These are phyloP conservation scores for Globicephala melas DNA, from an alignment of 2,113 vertebrate genomes.

Conservation along the genomic window DNA sequence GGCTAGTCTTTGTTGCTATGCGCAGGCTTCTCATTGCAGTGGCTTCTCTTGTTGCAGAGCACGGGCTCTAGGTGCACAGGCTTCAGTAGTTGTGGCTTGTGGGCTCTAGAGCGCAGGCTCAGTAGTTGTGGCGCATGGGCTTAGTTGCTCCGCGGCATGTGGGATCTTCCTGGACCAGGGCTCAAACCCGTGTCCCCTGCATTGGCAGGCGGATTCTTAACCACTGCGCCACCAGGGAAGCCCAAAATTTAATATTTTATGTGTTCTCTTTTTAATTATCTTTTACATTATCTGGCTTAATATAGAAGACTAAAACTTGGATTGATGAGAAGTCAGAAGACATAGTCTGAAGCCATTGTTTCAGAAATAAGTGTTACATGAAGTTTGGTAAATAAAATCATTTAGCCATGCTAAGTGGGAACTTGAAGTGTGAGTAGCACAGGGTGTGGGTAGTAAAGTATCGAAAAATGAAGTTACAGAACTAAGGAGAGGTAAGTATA, in stretches of 20 bases:
- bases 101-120: too few species aligned
- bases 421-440: background rate
- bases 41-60: too few species aligned
- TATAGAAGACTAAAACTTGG: slow-evolving; percentile 16
- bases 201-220: too few species aligned
- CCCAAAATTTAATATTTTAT: slow-evolving; percentile 20
- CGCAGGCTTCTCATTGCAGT: too few species aligned
- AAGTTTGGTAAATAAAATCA: slow-evolving; percentile 41
- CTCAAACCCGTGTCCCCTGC: too few species aligned
- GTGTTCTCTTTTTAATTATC: background rate
- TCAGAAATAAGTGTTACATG: slow-evolving; percentile 34
- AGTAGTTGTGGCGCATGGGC: too few species aligned
- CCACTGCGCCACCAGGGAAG: too few species aligned
- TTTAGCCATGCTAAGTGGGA: background rate
- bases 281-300: background rate
- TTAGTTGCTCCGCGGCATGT: too few species aligned
- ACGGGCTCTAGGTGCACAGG: too few species aligned
- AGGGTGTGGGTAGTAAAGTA: background rate
- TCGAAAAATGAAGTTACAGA: background rate
- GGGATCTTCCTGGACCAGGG: too few species aligned
- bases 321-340: slow-evolving; percentile 21
- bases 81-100: too few species aligned
- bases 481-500: background rate
- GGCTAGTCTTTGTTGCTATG: too few species aligned
- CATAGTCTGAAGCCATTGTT: slow-evolving; percentile 4